Conservation (phyloP, 2,113 vertebrate species). For the Melanerpes formicivorus region DNA sequence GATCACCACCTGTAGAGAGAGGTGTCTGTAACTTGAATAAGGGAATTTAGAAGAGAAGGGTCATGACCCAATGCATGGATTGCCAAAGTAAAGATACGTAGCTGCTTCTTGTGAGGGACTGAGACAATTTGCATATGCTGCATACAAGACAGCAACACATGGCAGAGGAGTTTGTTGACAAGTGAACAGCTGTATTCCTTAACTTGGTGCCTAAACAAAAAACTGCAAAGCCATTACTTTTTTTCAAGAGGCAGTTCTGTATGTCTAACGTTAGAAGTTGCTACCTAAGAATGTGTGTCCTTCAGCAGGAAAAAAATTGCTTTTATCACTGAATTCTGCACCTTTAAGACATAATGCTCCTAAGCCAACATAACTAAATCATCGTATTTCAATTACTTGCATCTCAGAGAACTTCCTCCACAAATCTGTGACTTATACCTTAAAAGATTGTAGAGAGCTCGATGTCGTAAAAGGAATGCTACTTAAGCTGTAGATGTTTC, state of each 20-base stretch:
- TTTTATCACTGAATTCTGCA: not conserved
- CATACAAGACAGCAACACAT: slow-evolving; percentile 42
- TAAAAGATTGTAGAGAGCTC: not conserved
- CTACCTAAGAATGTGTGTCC: not conserved
- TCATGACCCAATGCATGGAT: not conserved
- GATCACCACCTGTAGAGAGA: not conserved
- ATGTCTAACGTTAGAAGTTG: not conserved
- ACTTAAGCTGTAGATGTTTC: not conserved
- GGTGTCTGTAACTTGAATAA: slow-evolving; percentile 47
- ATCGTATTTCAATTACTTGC: not conserved
- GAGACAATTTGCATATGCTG: not conserved
- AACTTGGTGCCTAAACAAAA: not conserved
- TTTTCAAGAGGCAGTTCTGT: not conserved
- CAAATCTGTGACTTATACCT: not conserved
- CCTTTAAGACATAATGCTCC: not conserved
- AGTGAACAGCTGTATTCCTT: not conserved
- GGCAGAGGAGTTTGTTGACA: slow-evolving; percentile 18
- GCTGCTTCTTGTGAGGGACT: not conserved
- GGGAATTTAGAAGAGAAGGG: slow-evolving; percentile 3
- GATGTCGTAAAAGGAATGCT: not conserved
- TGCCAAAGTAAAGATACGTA: not conserved
- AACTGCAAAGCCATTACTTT: not conserved
- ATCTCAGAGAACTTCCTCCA: not conserved
- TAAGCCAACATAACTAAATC: not conserved
- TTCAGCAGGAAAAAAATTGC: not conserved